phyloP scores from a whole-genome alignment of 2,888 invertebrate genomes.

The Drosophila meridionalis region DNA sequence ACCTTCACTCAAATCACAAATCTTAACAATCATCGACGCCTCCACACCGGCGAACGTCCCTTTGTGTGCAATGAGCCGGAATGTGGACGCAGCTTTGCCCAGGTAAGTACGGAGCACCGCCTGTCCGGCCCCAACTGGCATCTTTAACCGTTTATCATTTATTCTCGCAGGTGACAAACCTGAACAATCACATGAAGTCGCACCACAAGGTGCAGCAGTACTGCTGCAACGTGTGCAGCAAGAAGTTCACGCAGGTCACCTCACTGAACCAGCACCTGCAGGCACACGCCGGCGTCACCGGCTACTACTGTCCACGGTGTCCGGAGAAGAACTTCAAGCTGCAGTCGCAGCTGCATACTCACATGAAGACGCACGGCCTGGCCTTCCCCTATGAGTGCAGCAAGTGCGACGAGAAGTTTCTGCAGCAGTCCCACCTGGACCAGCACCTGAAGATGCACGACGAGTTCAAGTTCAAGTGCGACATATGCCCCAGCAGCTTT shows the following conservation, averaged over 20 bases:
- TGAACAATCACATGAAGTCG: constrained; percentile 85
- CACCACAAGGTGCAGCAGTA: constrained; percentile 85
- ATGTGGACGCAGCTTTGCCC: constrained; percentile 85
- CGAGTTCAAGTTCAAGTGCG: constrained; percentile 85
- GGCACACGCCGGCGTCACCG: constrained; percentile 85
- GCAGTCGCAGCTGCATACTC: constrained; percentile 84
- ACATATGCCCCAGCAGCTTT: constrained; percentile 85
- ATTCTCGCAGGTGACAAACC: constrained; percentile 83
- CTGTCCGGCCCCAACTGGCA: too few relatives aligned
- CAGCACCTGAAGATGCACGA: constrained; percentile 85
- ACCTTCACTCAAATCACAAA: constrained; percentile 85
- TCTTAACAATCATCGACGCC: constrained; percentile 85
- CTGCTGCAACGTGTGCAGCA: constrained; percentile 85
- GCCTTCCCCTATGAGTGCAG: constrained; percentile 85
- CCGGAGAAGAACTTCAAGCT: constrained; percentile 85
- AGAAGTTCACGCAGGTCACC: constrained; percentile 85
- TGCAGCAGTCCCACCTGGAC: constrained; percentile 84
- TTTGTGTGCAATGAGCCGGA: constrained; percentile 85
- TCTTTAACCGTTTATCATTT: too few relatives aligned
- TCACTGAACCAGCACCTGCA: constrained; percentile 85
- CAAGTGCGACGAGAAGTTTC: constrained; percentile 85
- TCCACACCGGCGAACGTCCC: constrained; percentile 85
- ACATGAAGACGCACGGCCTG: constrained; percentile 85
- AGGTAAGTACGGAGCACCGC: constrained; percentile 66
- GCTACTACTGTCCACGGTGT: constrained; percentile 85